Evolutionary conservation across 1,140 invertebrate genomes (phyloP).

Genomic region (Drosophila rufa): DNA sequence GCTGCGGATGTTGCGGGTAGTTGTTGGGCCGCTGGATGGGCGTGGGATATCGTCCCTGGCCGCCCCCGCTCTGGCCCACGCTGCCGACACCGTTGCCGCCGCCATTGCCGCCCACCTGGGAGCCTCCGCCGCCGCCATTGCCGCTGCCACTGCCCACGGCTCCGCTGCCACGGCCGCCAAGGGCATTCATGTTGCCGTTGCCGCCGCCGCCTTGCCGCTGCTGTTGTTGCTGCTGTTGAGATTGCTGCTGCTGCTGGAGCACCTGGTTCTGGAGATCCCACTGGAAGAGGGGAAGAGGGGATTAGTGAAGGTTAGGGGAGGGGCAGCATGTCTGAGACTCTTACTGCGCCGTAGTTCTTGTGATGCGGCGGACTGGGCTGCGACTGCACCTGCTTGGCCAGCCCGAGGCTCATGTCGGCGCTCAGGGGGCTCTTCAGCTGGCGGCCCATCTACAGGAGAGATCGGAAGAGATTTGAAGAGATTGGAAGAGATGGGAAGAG

Average conservation of each 20-base stretch:
- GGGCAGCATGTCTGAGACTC: conserved; percentile 34
- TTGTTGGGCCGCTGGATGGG: conserved; percentile 85
- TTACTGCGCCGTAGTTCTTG: conserved; percentile 87
- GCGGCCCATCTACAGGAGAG: conserved; percentile 78
- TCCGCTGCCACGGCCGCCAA: conserved; percentile 60
- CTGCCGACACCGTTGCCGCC: conserved; percentile 72
- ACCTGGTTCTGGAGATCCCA: conserved; percentile 86
- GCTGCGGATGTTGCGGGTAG: conserved; percentile 85
- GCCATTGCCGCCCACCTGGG: conserved; percentile 60
- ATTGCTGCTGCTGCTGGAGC: conserved; percentile 85
- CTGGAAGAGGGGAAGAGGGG: conserved; percentile 28
- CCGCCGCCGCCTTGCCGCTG: conserved; percentile 64
- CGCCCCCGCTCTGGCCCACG: conserved; percentile 65
- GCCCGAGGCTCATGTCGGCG: conserved; percentile 83
- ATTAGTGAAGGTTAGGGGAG: conserved; percentile 7
- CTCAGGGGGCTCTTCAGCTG: conserved; percentile 87
- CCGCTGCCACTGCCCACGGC: conserved; percentile 60
- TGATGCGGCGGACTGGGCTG: conserved; percentile 87
- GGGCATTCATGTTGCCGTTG: conserved; percentile 78
- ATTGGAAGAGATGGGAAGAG: not conserved
- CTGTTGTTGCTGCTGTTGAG: conserved; percentile 84
- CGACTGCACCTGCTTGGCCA: conserved; percentile 85
- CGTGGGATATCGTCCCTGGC: conserved; percentile 82
- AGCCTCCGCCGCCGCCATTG: conserved; percentile 36
- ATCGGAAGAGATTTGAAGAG: not conserved